Conservation (phyloP, 92 coral and sea anemone species). For the Palythoa grandiflora region DNA sequence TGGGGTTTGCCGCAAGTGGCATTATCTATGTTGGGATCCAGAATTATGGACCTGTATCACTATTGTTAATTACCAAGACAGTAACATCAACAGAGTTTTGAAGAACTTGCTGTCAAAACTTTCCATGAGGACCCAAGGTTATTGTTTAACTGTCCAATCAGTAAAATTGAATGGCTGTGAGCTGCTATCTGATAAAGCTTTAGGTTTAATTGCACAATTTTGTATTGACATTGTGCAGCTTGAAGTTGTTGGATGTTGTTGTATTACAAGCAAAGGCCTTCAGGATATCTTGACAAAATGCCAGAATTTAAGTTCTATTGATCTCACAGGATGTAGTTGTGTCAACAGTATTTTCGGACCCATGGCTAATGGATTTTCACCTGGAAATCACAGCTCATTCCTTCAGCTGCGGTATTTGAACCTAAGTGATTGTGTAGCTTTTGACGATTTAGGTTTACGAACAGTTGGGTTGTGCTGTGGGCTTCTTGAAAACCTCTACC, state of each 20-base stretch:
- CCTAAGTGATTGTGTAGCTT: conserved; percentile 97
- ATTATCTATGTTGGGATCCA: conserved; percentile 95
- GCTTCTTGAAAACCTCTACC: conserved; percentile 83
- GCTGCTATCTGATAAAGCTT: conserved; percentile 89
- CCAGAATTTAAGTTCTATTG: conserved; percentile 69
- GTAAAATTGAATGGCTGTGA: conserved; percentile 91
- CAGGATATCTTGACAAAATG: conserved; percentile 88
- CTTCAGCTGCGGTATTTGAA: conserved; percentile 84
- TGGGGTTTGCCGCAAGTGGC: conserved; percentile 94
- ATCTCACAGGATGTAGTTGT: conserved; percentile 91
- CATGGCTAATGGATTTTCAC: conserved; percentile 79
- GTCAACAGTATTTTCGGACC: conserved; percentile 86
- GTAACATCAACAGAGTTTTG: conserved; percentile 88
- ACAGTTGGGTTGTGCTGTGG: conserved; percentile 88
- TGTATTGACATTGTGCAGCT: conserved; percentile 94
- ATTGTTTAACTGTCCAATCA: conserved; percentile 85
- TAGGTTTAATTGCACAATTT: conserved; percentile 87
- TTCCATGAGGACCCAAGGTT: conserved; percentile 91
- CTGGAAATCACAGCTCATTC: conserved; percentile 80
- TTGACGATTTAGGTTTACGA: conserved; percentile 95
- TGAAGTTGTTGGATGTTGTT: conserved; percentile 88
- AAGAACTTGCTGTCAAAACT: conserved; percentile 81
- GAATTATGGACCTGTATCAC: conserved; percentile 82
- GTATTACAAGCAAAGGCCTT: conserved; percentile 92
- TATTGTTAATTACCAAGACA: conserved; percentile 85